Percentiles rank a stretch among this genome's conserved stretches.
Conservation (phyloP, 2,113 vertebrate genomes). For the Perca schrenkii region DNA sequence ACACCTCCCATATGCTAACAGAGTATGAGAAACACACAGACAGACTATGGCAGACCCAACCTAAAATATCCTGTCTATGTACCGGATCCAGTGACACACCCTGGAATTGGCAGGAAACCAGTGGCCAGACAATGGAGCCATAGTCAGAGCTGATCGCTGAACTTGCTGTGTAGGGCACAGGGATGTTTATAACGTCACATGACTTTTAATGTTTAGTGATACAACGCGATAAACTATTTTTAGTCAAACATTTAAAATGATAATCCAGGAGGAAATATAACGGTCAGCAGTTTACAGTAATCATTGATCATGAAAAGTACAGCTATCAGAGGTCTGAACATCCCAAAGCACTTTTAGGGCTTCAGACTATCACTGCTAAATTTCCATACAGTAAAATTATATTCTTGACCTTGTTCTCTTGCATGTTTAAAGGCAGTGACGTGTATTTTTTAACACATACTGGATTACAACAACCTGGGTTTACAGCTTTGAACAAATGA, state of each 20-base stretch:
- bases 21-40: slow-evolving; percentile 17
- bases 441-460: background rate
- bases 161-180: background rate
- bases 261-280: background rate
- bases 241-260: background rate
- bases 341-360: background rate
- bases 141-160: background rate
- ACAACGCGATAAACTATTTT: background rate
- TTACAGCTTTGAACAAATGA: slow-evolving; percentile 1
- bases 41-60: background rate
- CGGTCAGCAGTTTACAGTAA: background rate
- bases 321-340: background rate
- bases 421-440: background rate
- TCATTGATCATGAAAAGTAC: background rate
- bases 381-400: slow-evolving; percentile 37
- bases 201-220: background rate
- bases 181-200: background rate
- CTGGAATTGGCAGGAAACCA: slow-evolving; percentile 31
- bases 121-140: slow-evolving; percentile 13
- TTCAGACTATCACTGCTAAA: slow-evolving; percentile 7
- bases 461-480: background rate
- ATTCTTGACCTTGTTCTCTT: slow-evolving; percentile 5
- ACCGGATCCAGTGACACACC: slow-evolving; percentile 64
- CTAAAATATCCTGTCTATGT: slow-evolving; percentile 58
- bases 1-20: slow-evolving; percentile 18